Percentiles rank a stretch among this genome's conserved stretches.
Evolutionary conservation across 92 coral and sea anemone species (phyloP).

Genomic region (Paragorgia papillata): DNA sequence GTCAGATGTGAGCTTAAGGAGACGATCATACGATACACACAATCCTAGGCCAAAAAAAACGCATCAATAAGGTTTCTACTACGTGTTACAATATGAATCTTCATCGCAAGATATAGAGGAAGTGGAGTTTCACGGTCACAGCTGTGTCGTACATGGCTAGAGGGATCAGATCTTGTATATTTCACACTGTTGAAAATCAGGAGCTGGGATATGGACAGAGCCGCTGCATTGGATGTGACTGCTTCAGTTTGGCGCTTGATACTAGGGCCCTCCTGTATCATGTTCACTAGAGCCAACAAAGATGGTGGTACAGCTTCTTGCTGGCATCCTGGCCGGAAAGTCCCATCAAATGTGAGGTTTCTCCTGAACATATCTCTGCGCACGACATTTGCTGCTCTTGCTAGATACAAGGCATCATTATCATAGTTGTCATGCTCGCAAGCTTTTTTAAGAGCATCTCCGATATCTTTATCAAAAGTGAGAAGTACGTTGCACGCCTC

Average conservation of each 20-base stretch:
- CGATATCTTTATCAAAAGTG: slow-evolving; percentile 1
- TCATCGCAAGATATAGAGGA: slow-evolving; percentile 17
- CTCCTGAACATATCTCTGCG: slow-evolving; percentile 21
- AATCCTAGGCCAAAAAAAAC: slow-evolving; percentile 10
- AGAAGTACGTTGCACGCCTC: neutral
- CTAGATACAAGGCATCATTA: slow-evolving; percentile 2
- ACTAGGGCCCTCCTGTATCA: neutral
- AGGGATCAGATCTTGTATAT: neutral
- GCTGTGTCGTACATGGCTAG: neutral
- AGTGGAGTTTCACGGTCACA: neutral
- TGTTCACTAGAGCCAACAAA: slow-evolving; percentile 20
- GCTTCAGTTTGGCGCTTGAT: neutral
- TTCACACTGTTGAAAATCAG: slow-evolving; percentile 13
- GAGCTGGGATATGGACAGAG: slow-evolving; percentile 13
- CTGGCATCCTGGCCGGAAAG: slow-evolving; percentile 1
- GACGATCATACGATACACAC: slow-evolving; percentile 32
- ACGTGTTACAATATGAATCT: slow-evolving; percentile 8
- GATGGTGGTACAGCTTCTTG: neutral
- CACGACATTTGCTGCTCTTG: slow-evolving; percentile 2
- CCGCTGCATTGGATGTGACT: neutral
- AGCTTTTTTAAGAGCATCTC: slow-evolving; percentile 6
- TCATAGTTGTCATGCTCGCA: slow-evolving; percentile 20
- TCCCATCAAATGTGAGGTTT: neutral
- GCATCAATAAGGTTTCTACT: slow-evolving; percentile 18
- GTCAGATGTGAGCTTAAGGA: slow-evolving; percentile 24